Percentiles rank a stretch among this genome's conserved stretches.
Evolutionary conservation across 2,888 invertebrate genomes (phyloP).

Genomic region (Tachina lurida): DNA sequence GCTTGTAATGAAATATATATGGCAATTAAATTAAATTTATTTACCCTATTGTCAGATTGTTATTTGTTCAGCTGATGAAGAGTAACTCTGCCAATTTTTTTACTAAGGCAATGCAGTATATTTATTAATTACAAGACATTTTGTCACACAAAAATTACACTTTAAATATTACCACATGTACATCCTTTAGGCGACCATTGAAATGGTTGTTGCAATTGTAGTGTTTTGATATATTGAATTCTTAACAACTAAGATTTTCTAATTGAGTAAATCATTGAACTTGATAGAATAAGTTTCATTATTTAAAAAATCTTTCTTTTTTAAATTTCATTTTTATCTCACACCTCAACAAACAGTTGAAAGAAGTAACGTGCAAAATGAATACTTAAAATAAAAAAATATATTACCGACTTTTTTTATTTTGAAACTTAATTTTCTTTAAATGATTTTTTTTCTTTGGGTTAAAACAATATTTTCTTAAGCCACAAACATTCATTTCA

Average conservation of each 20-base stretch:
- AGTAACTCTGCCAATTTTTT: too few species aligned
- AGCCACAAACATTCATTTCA: slow-evolving; percentile 65
- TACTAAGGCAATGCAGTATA: too few species aligned
- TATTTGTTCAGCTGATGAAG: too few species aligned
- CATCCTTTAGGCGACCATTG: too few species aligned
- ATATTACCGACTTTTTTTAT: not conserved
- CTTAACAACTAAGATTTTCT: not conserved
- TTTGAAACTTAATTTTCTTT: slow-evolving; percentile 32
- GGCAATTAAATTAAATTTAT: too few species aligned
- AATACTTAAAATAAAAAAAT: slow-evolving; percentile 13
- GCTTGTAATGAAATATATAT: too few species aligned
- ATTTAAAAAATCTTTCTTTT: slow-evolving; percentile 20
- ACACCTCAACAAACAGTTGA: not conserved
- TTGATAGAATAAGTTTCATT: not conserved
- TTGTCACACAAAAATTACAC: too few species aligned
- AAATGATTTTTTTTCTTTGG: not conserved
- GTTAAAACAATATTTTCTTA: slow-evolving; percentile 66
- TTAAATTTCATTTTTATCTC: not conserved
- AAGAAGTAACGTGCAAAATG: slow-evolving; percentile 8
- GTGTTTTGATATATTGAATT: not conserved
- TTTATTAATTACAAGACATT: too few species aligned
- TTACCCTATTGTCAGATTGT: too few species aligned
- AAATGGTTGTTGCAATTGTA: too few species aligned
- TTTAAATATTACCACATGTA: too few species aligned
- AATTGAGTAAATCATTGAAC: not conserved